Evolutionary conservation across 2,797 vertebrate species (phyloP), one percentile per base, ranked within the genome.

Genomic region (Enteromius afrohamiltoni): DNA sequence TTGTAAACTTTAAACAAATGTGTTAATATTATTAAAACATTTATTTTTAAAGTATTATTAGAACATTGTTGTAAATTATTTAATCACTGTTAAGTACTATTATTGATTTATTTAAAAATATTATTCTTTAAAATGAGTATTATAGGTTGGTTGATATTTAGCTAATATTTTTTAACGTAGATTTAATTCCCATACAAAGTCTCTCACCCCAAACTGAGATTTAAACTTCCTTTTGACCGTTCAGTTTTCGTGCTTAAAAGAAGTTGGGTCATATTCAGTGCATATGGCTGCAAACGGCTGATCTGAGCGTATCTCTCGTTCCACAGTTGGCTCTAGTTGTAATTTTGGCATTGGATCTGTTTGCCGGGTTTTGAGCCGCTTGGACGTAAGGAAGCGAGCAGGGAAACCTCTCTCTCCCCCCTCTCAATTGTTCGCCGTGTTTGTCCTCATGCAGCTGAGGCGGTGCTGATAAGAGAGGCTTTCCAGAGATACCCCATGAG

Each of bases 361-460:
- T 90, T 90, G 55, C 60, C 34, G 89, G 87, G 89, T 5, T 62
- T 79, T 89, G 86, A 88, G 86, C 77, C 16, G 5, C 86, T 88
- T 87, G 89, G 82, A 79, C 75, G 75, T 83, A 81, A 77, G 82
- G 88, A 40, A 58, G 47, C 68, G 6, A 73, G 40, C 77, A 51
- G 75, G 26, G 74, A 81, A 78, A 55, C 23, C 8, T 31, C 14
- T 62, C 31, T 23, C 69, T 65, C 83, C 85, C 85, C 88, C 86
- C 84, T 88, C 90, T 90, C 92, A 90, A 92, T 93, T 92, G 92
- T 93, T 92, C 87, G 55, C 86, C 64, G 83, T 94, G 93, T 95
- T 94, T 93, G 92, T 88, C 85, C 85, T 90, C 88, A 87, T 86
- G 89, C 91, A 92, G 93, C 94, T 94, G 94, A 93, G 93, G 91